Base-by-base conservation (phyloP, 1,140 invertebrate species). In the Hylaeus anthracinus region DNA sequence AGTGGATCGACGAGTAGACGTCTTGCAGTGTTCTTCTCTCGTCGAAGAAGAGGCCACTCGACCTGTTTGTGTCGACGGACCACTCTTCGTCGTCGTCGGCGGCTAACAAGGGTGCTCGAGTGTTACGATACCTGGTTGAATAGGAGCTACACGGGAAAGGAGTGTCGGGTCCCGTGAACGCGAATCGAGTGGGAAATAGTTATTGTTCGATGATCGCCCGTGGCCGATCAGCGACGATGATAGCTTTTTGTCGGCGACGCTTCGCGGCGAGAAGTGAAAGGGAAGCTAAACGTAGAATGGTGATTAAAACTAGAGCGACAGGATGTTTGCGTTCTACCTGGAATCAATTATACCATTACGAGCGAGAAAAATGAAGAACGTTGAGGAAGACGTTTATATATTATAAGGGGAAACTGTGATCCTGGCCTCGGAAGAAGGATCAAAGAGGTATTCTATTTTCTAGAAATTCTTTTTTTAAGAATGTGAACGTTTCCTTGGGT, bases 61-160 rank as follows among this genome's bases (percentile, higher is more conserved):
- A 79, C 77, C 71, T 51, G 70, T 73, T 79, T 79, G 70, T 41
- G 43, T 65, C 69, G 64, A 48, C 45, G 64, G 64, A 48, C 64
- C 64, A 26, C 64, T 66, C 8, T 60, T 37, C 63, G n/a, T 41
- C 51, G 64, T 67, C 41, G 48, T 39, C 74, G 55, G 37, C 43
- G 45, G 41, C 14, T 10, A 8, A 72, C 58, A 41, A 72, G 71
- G 3, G 10, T 14, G 9, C 66, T 70, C 3, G 10, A 63, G 5
- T 14, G 6, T 53, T 26, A 4, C 12, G 39, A 45, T 53, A 56
- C 53, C 67, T 15, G 37, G 26, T 6, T 15, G 5, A 10, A 64
- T 15, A 53, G 14, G 12, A 51, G 39, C 51, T 58, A 41, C 12
- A 51, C 61, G 12, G 4, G 39, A 26, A 26, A 6, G 4, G 55